phyloP scores from a whole-genome alignment of 92 coral and sea anemone species.

The Isaurus tuberculatus region DNA sequence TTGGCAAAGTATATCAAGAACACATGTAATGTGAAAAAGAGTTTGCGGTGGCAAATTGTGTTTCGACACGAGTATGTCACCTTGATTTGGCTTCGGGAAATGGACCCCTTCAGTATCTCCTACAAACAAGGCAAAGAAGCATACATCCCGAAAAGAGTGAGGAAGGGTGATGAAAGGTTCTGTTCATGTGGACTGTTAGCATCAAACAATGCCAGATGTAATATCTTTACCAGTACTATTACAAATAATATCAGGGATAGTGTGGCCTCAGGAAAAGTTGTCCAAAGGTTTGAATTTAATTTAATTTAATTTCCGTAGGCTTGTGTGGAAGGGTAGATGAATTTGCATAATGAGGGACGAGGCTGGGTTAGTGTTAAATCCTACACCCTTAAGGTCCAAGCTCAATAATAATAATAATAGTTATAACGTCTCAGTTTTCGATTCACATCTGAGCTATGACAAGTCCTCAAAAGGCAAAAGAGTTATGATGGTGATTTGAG shows the following conservation, averaged over 20 bases:
- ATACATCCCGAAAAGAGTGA: conserved; percentile 45
- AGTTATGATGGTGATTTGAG: neutral
- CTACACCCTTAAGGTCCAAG: conserved; percentile 1
- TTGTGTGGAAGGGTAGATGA: conserved; percentile 2
- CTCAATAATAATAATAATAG: neutral
- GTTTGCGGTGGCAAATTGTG: conserved; percentile 67
- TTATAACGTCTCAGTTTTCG: neutral
- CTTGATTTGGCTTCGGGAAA: conserved; percentile 37
- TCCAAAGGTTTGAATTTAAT: conserved; percentile 11
- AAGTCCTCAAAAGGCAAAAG: neutral
- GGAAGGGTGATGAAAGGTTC: conserved; percentile 39
- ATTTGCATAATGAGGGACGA: conserved; percentile 7
- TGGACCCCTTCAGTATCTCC: conserved; percentile 31
- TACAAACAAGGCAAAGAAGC: conserved; percentile 23
- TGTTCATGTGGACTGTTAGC: conserved; percentile 37
- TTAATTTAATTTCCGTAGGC: neutral
- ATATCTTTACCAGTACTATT: conserved; percentile 43
- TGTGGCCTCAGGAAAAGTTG: conserved; percentile 37
- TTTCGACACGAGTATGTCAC: conserved; percentile 54
- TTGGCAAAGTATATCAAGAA: conserved; percentile 55
- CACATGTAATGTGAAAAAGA: conserved; percentile 61
- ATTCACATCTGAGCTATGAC: neutral
- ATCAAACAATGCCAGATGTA: conserved; percentile 34
- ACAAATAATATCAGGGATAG: conserved; percentile 28
- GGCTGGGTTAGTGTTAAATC: conserved; percentile 14